Conservation (phyloP, 2,888 invertebrate genomes). For the Chelonus formosanus region DNA sequence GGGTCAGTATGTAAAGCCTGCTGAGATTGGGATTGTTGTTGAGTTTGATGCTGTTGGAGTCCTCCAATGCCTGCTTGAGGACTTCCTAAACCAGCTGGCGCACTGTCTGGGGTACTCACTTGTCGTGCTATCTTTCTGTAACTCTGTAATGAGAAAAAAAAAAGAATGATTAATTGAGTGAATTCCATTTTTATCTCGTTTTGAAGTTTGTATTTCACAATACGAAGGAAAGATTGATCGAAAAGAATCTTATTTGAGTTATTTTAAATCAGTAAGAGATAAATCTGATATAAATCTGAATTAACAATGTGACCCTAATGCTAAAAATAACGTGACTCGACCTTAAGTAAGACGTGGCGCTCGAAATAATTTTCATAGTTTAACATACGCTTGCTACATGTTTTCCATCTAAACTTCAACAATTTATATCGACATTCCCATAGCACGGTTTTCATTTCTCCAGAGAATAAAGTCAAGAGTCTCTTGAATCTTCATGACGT, state of each 20-base stretch:
- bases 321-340: constrained; percentile 55
- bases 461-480: constrained; percentile 5
- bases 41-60: constrained; percentile 48
- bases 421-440: constrained; percentile 17
- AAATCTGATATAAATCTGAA: constrained; percentile 40
- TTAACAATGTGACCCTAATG: constrained; percentile 56
- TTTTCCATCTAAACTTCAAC: constrained; percentile 14
- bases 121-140: constrained; percentile 63
- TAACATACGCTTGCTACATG: constrained; percentile 34
- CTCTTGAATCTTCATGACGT: constrained; percentile 7
- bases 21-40: constrained; percentile 46
- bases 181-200: no score
- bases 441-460: constrained; percentile 15
- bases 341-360: constrained; percentile 54
- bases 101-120: constrained; percentile 63
- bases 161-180: neutral
- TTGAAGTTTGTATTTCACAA: no score
- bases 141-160: constrained; percentile 53
- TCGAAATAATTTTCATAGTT: constrained; percentile 58
- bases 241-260: neutral
- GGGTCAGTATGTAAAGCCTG: constrained; percentile 58
- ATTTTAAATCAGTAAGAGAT: constrained; percentile 20
- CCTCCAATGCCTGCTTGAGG: constrained; percentile 61
- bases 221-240: neutral
- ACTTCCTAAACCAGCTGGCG: constrained; percentile 62